These are phyloP conservation scores for Augochlora pura DNA, from an alignment of 1,140 invertebrate genomes.

Conservation along the genomic window DNA sequence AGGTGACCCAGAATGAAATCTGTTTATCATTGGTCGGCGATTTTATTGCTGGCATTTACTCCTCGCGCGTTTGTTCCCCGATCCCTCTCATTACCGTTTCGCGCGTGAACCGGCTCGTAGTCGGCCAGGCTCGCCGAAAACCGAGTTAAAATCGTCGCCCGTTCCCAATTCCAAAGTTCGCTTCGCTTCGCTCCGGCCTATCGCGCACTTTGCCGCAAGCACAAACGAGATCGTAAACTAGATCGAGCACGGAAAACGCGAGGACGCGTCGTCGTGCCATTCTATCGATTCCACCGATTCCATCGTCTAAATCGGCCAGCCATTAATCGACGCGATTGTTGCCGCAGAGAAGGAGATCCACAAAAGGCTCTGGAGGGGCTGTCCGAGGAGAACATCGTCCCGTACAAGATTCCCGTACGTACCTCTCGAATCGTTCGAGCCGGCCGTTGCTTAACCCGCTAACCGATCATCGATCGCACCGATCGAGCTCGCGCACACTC, in stretches of 20 bases:
- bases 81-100: constrained; percentile 50
- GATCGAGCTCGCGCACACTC: background rate
- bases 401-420: constrained; percentile 78
- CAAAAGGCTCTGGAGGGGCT: constrained; percentile 70
- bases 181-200: background rate
- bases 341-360: constrained; percentile 72
- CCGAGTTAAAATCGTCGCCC: constrained; percentile 24
- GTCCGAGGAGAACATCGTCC: constrained; percentile 74
- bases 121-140: constrained; percentile 19
- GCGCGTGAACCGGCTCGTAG: constrained; percentile 42
- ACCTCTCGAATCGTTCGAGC: background rate
- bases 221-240: background rate
- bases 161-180: constrained; percentile 6
- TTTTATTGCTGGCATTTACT: constrained; percentile 63
- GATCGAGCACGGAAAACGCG: no score
- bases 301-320: background rate
- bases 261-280: no score
- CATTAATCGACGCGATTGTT: constrained; percentile 51
- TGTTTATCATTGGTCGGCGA: constrained; percentile 68
- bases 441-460: no score
- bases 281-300: background rate
- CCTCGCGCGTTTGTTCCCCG: constrained; percentile 35
- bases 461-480: background rate
- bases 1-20: constrained; percentile 74
- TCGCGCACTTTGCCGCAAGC: background rate